Percentiles rank a stretch among this genome's conserved stretches.
Conservation (phyloP, 2,888 invertebrate genomes). For the Acleris holmiana region DNA sequence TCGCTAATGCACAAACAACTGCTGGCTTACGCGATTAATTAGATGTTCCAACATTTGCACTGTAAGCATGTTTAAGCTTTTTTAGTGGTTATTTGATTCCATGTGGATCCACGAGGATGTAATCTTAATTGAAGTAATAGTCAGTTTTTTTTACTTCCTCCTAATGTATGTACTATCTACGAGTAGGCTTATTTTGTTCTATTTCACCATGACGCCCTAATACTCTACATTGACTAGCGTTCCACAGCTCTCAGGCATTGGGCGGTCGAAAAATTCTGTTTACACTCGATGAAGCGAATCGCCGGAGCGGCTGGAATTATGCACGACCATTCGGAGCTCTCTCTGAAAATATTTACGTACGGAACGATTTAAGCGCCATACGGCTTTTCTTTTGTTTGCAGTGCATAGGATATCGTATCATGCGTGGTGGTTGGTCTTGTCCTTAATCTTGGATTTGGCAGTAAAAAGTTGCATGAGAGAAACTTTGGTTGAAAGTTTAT, state of each 20-base stretch:
- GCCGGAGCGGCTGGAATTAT: not conserved
- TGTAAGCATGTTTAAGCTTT: too few relatives aligned
- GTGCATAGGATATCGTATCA: not conserved
- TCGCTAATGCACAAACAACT: too few relatives aligned
- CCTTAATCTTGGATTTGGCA: not conserved
- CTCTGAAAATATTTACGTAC: conserved; percentile 1
- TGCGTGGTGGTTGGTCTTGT: not conserved
- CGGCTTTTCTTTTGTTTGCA: not conserved
- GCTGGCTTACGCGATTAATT: too few relatives aligned
- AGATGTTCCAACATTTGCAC: too few relatives aligned
- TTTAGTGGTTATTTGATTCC: too few relatives aligned
- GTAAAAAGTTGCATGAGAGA: not conserved
- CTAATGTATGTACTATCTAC: too few relatives aligned
- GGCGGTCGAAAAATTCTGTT: not conserved
- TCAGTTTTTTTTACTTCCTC: too few relatives aligned
- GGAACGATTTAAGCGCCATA: not conserved
- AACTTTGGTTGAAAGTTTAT: not conserved
- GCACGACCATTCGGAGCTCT: not conserved
- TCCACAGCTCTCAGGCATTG: not conserved
- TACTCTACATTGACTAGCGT: not conserved
- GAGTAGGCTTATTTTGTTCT: too few relatives aligned
- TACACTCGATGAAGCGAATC: not conserved
- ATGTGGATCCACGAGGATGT: too few relatives aligned
- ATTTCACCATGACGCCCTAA: too few relatives aligned
- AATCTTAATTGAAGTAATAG: too few relatives aligned